Evolutionary conservation across 1,140 invertebrate genomes (phyloP), one percentile per base, ranked within the genome.

Genomic region (Argopecten irradians): DNA sequence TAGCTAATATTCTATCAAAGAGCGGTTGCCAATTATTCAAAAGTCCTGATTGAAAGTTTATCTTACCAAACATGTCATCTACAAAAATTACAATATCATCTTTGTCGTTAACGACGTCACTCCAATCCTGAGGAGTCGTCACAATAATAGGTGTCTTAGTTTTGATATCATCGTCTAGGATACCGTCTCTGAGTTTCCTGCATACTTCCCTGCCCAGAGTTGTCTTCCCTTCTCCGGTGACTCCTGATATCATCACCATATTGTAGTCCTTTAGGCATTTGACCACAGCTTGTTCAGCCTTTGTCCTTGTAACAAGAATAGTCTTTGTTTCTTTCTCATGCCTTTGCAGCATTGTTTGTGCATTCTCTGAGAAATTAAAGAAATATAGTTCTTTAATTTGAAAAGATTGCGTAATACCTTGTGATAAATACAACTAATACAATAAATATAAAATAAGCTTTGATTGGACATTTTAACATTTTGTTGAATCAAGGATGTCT

Each of bases 201-300:
- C 55, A 71, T 71, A 71, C 28, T 71, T 71, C 55, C n/a, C 55
- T 71, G 28, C 55, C 55, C 55, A 71, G 55, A 71, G 55, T 71
- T 71, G 55, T 71, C 55, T 71, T 71, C n/a, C 55, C 55, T 11
- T 71, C 55, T 71, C 55, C 55, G 2, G 55, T 71, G 22, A 71
- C 55, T 1, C 55, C 55, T 7, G 55, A n/a, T 71, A 71, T 71
- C 22, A 71, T 16, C 22, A 71, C 55, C 55, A 71, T 71, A 11
- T 71, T n/a, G 22, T 71, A 71, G n/a, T 71, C 55, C 55, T 71
- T 71, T 1, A 71, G 22, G 28, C 55, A n/a, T 11, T 71, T 28
- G 19, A 71, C 55, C 8, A 71, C 55, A 28, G 14, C 55, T 28
- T n/a, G 5, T n/a, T 28, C 55, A n/a, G 55, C 55, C 28, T 5